Evolutionary conservation across 2,113 vertebrate species (phyloP), one percentile per base, ranked within the genome.

Genomic region (Athene noctua): DNA sequence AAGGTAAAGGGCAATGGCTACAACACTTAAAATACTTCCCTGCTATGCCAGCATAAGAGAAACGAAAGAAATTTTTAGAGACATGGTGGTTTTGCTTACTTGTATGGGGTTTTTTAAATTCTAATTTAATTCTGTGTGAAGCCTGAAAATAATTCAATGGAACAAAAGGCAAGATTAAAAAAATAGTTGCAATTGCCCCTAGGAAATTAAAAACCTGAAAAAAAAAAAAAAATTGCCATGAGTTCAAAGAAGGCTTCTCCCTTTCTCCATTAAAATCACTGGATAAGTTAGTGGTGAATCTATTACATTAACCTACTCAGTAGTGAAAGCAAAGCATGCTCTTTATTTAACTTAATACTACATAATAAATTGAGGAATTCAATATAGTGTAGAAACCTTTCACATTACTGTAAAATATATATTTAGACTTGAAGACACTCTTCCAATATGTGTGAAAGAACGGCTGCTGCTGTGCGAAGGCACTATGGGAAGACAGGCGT

Each of bases 31-130:
- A 92, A 72, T 58, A 54, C 11, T 87, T 63, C 23, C 10, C 8
- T 62, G 85, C 44, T 51, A 2, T 38, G 78, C 79, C 5, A 10
- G 8, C 22, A 22, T 65, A 29, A 82, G 66, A 27, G 11, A 75
- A 80, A 57, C 49, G 0, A 73, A 52, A 38, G 3, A 12, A 13
- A 19, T 55, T 49, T 32, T 29, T 22, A 81, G 27, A 44, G 7
- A 13, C 7, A 14, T 13, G 20, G 13, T 42, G 4, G 23, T 29
- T 77, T 55, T 47, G 1, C 6, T 55, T 90, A 25, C 49, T 54
- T 85, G 4, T 32, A 12, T 30, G 5, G 4, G 4, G 0, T 9
- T 40, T 18, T n/a, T 46, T 58, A 10, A 0, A 13, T 74, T 72
- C 15, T 49, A 34, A 73, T 34, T 68, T 42, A 16, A 20, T 93